Percentiles rank a stretch among this genome's conserved stretches.
Conservation (phyloP, 1,140 invertebrate genomes). For the Drosophila tani region DNA sequence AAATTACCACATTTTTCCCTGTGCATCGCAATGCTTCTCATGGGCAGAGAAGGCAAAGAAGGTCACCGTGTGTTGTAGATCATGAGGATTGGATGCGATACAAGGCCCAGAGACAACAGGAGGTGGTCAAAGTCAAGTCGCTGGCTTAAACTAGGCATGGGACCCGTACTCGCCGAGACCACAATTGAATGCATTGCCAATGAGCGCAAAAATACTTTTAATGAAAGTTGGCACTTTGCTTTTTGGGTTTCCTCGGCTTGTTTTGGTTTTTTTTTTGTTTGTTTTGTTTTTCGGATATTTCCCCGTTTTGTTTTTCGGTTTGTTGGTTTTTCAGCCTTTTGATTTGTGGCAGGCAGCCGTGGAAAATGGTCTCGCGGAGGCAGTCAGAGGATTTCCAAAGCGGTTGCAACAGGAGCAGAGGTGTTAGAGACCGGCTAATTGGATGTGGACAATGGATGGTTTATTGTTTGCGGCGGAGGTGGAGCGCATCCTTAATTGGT, state of each 20-base stretch:
- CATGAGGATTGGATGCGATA: conserved; percentile 76
- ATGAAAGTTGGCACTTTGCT: conserved; percentile 82
- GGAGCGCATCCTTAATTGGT: conserved; percentile 43
- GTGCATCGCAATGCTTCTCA: conserved; percentile 2
- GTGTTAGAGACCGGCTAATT: conserved; percentile 45
- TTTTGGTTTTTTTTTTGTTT: conserved; percentile 42
- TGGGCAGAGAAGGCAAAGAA: conserved; percentile 68
- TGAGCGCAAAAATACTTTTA: conserved; percentile 81
- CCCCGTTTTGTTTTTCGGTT: conserved; percentile 14
- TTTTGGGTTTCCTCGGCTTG: conserved; percentile 54
- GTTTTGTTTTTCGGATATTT: conserved; percentile 34
- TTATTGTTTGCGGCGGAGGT: conserved; percentile 15
- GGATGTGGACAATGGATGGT: conserved; percentile 45
- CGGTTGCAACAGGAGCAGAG: conserved; percentile 13
- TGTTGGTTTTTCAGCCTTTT: conserved; percentile 42
- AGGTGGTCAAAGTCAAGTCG: conserved; percentile 57
- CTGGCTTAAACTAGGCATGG: conserved; percentile 34
- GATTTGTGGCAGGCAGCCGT: conserved; percentile 78
- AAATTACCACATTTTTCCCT: neutral
- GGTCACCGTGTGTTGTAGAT: conserved; percentile 76
- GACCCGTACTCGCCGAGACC: conserved; percentile 46
- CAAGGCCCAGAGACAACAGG: conserved; percentile 47
- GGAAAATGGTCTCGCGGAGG: conserved; percentile 57
- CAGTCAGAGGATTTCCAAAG: conserved; percentile 20
- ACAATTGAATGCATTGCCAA: conserved; percentile 80